A percentile compares a stretch with the other conserved stretches of the same genome.
Evolutionary conservation across 2,113 vertebrate species (phyloP).

Genomic region (Dascyllus trimaculatus): DNA sequence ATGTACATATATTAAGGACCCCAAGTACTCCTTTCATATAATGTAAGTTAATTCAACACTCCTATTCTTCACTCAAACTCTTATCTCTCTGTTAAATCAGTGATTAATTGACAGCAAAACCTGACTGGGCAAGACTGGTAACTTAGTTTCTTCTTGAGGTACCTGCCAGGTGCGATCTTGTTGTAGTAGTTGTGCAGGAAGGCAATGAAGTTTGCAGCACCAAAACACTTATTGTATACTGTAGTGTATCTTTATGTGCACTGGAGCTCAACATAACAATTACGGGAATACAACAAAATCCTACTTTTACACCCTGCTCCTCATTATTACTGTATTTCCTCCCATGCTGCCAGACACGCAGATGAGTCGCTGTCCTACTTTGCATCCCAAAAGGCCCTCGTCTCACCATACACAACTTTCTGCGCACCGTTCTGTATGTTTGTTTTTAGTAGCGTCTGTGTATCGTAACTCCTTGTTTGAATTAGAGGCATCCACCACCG

Average conservation of each 20-base stretch:
- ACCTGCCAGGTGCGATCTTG: background rate
- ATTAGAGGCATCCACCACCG: slow-evolving; percentile 60
- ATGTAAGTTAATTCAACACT: no score
- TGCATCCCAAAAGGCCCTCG: slow-evolving; percentile 58
- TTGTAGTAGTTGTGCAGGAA: background rate
- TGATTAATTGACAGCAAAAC: background rate
- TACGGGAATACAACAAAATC: background rate
- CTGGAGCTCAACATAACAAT: background rate
- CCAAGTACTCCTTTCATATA: no score
- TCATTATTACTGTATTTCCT: background rate
- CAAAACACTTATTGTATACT: background rate
- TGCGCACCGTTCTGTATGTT: slow-evolving; percentile 50
- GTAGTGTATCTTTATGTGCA: background rate
- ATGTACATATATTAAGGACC: no score
- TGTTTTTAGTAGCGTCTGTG: slow-evolving; percentile 72
- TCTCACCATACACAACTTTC: slow-evolving; percentile 46
- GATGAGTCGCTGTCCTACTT: slow-evolving; percentile 57
- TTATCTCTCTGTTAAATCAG: background rate
- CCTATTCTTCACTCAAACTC: no score
- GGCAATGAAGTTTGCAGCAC: background rate
- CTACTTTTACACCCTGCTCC: background rate
- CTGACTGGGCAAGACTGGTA: background rate
- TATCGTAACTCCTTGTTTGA: slow-evolving; percentile 68
- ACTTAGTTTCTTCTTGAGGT: no score
- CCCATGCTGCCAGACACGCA: slow-evolving; percentile 27